Evolutionary conservation across 2,888 invertebrate species (phyloP).

Genomic region (Dascillus cervinus): DNA sequence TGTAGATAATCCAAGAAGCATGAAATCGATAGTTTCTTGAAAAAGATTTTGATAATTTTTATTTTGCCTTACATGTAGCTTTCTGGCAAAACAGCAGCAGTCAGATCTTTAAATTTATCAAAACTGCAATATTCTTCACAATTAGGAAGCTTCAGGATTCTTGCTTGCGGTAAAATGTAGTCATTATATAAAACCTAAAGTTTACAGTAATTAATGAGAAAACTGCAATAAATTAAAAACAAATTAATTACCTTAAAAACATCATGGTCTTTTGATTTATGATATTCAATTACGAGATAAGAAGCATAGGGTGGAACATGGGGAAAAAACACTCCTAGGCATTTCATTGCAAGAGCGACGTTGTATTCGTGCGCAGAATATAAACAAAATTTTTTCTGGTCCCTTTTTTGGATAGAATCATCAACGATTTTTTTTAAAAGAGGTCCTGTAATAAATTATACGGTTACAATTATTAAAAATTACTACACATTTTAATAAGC

Average conservation of each 20-base stretch:
- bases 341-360: slow-evolving; percentile 41
- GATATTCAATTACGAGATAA: slow-evolving; percentile 26
- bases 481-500: too few relatives aligned
- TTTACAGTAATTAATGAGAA: too few relatives aligned
- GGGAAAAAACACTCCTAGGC: slow-evolving; percentile 41
- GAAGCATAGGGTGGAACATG: slow-evolving; percentile 30
- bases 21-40: too few relatives aligned
- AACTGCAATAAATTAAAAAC: too few relatives aligned
- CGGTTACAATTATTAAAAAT: too few relatives aligned
- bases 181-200: too few relatives aligned
- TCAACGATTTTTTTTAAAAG: too few relatives aligned
- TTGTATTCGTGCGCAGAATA: slow-evolving; percentile 50
- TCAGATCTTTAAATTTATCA: not conserved
- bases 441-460: slow-evolving; percentile 12
- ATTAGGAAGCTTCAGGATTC: slow-evolving; percentile 5
- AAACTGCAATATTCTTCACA: not conserved
- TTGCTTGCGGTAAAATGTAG: slow-evolving; percentile 1
- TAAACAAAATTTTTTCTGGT: slow-evolving; percentile 9
- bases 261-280: slow-evolving; percentile 21
- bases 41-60: too few relatives aligned
- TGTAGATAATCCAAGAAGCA: too few relatives aligned
- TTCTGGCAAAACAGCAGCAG: not conserved
- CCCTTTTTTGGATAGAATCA: too few relatives aligned
- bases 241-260: slow-evolving; percentile 29
- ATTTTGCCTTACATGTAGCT: too few relatives aligned